phyloP scores from a whole-genome alignment of 37 sponge, comb jelly and placozoan species.

The Aplysina aerophoba region DNA sequence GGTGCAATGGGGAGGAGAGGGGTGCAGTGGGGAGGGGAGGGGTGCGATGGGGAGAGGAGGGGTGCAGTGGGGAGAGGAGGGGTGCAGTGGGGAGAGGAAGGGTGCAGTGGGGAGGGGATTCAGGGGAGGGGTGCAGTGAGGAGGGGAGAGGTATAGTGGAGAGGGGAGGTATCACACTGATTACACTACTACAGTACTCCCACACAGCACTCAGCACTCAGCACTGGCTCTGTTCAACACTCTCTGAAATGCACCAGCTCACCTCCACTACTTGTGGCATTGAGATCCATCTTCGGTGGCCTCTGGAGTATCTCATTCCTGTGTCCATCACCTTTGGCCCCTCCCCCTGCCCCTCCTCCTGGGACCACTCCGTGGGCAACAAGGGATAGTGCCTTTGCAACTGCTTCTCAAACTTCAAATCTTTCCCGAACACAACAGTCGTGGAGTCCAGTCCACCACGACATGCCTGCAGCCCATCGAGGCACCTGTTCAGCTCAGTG shows the following conservation, averaged over 20 bases:
- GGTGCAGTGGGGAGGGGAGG: too few relatives aligned
- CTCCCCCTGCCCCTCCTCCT: background rate
- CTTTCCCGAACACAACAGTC: conserved; percentile 17
- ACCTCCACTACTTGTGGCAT: conserved; percentile 61
- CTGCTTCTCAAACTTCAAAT: conserved; percentile 40
- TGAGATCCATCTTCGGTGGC: conserved; percentile 55
- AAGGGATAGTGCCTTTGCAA: conserved; percentile 54
- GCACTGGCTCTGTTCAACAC: background rate
- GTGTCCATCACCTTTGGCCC: background rate
- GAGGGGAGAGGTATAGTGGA: background rate
- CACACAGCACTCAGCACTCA: too few relatives aligned
- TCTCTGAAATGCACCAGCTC: background rate
- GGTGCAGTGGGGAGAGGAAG: too few relatives aligned
- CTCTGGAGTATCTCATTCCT: conserved; percentile 13
- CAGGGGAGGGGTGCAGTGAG: background rate
- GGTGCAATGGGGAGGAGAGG: too few relatives aligned
- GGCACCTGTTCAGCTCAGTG: conserved; percentile 31
- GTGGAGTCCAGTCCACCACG: background rate
- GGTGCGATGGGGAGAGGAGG: too few relatives aligned
- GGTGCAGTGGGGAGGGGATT: background rate
- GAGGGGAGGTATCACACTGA: background rate
- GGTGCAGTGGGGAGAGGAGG: too few relatives aligned
- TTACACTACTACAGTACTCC: too few relatives aligned
- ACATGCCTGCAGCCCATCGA: conserved; percentile 19
- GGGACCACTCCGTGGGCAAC: conserved; percentile 40